Evolutionary conservation across 2,888 invertebrate genomes (phyloP).

Genomic region (Caenorhabditis uteleia): DNA sequence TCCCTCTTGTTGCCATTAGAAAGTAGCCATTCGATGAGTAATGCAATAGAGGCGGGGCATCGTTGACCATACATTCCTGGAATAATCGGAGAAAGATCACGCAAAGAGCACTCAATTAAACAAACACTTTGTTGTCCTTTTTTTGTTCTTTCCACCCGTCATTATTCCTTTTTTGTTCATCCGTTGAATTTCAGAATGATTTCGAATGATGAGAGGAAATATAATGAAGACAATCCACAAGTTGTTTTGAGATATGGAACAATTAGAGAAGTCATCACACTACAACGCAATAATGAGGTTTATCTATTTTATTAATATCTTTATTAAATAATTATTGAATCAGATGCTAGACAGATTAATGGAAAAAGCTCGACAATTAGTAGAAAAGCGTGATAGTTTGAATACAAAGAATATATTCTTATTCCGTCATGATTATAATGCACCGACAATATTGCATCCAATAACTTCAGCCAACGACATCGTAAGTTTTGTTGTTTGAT

Average conservation of each 20-base stretch:
- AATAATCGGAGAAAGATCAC: no score
- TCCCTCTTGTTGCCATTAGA: no score
- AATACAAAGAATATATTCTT: constrained; percentile 59
- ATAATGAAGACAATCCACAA: constrained; percentile 3
- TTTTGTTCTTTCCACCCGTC: no score
- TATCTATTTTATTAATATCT: background rate
- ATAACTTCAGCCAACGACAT: constrained; percentile 58
- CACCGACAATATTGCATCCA: constrained; percentile 61
- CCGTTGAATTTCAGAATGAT: no score
- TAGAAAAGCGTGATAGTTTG: constrained; percentile 37
- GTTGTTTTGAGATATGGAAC: constrained; percentile 32
- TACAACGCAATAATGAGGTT: constrained; percentile 25
- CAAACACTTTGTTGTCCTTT: no score
- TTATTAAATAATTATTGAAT: background rate
- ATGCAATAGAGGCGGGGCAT: no score
- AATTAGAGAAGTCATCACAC: constrained; percentile 16
- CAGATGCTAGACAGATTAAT: constrained; percentile 56
- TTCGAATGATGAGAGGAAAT: no score
- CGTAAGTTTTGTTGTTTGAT: constrained; percentile 34
- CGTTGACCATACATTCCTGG: no score
- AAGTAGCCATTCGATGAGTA: no score
- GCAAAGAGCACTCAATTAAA: no score
- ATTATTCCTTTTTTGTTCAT: no score
- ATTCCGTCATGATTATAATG: constrained; percentile 68
- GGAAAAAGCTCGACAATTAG: constrained; percentile 55